A percentile compares a stretch with the other conserved stretches of the same genome.
Evolutionary conservation across 2,888 invertebrate genomes (phyloP).

Genomic region (Chrysina gloriosa): DNA sequence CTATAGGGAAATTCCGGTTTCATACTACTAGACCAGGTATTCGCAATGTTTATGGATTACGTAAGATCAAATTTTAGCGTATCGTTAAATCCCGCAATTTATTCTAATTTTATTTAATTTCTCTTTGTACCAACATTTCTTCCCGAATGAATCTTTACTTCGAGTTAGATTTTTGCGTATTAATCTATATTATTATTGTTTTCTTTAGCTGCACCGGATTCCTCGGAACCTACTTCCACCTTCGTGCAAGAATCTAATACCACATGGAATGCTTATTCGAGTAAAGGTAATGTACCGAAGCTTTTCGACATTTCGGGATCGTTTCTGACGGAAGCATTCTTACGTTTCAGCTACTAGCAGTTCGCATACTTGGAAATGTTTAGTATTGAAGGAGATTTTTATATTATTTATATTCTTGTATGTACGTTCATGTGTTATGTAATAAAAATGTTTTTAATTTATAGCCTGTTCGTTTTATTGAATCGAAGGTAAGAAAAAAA

Average conservation of each 20-base stretch:
- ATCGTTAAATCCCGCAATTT: too few species aligned
- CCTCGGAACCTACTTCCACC: not conserved
- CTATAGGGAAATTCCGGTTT: too few species aligned
- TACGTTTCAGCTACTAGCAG: not conserved
- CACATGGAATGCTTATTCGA: conserved; percentile 41
- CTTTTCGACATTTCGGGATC: not conserved
- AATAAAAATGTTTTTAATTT: conserved; percentile 4
- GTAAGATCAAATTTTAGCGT: too few species aligned
- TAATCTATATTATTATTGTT: too few species aligned
- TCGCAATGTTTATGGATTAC: too few species aligned
- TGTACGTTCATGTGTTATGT: not conserved
- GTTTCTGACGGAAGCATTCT: not conserved
- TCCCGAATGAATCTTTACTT: too few species aligned
- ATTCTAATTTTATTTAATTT: too few species aligned
- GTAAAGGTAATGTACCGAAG: conserved; percentile 33
- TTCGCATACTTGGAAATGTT: not conserved
- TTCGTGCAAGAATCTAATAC: conserved; percentile 27
- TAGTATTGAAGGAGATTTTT: not conserved
- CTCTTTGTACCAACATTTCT: too few species aligned
- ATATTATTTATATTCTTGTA: not conserved
- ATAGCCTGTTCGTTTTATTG: not conserved
- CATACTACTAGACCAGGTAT: too few species aligned
- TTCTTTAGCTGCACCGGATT: not conserved
- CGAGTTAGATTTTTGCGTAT: too few species aligned
- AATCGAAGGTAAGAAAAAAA: not conserved